Base-by-base conservation (phyloP, 2,113 vertebrate species). In the Struthidea cinerea region DNA sequence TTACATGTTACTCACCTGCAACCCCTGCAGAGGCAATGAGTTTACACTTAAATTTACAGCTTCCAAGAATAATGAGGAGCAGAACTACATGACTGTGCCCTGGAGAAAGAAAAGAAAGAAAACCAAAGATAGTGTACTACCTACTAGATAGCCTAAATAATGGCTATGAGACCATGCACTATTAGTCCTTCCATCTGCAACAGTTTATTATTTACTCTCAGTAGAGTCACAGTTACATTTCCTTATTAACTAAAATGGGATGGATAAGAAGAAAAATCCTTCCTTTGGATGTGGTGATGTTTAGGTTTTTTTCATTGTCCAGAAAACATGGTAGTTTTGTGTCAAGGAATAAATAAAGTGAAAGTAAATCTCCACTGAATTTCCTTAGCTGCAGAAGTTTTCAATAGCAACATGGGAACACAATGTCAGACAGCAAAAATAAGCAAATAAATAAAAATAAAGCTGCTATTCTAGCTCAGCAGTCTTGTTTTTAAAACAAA, bases 61-160 rank as follows among this genome's bases (percentile, higher is more conserved):
- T 81, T 91, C 81, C 50, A 52, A 65, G 91, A 82, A 92, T 87
- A 90, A 94, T 63, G 60, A 94, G 77, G 37, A 87, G 35, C 91
- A 91, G 65, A 91, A 64, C 67, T 64, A 33, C 73, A 75, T 39
- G n/a, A 57, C 84, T 88, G 39, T 97, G 88, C 95, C 89, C 84
- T 90, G 76, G 90, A 95, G 94, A 95, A 96, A 95, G 78, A 77
- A 79, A 95, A 95, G 63, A 93, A 85, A 96, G 59, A 93, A 96
- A 95, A 93, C 49, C 53, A 74, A 86, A 63, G 82, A 90, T 93
- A 88, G 93, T 82, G 57, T 92, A 79, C 68, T 95, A 81, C 63
- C 81, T 93, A 65, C 83, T 89, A 89, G 80, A 59, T 68, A 84
- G 56, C 83, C 88, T 90, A 79, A 96, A 93, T 92, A 87, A 96